Base-by-base conservation (phyloP, 2,113 vertebrate genomes). In the Passer montanus region DNA sequence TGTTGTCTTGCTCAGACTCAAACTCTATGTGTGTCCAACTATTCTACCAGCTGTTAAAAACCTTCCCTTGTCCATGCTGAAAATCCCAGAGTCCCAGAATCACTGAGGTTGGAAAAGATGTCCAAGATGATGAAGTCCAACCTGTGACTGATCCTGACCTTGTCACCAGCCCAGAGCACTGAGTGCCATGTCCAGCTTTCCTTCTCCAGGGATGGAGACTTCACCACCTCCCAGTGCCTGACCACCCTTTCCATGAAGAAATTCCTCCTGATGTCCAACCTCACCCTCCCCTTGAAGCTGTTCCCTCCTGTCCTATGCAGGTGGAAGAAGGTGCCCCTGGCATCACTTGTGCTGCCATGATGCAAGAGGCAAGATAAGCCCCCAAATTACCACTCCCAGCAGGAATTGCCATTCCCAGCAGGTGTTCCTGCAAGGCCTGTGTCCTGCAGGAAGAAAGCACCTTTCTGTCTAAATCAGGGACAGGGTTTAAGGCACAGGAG, bases 1-100 rank as follows among this genome's bases (percentile, higher is more conserved):
- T 0, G 0, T 5, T 46, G 39, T 1, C n/a, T 84, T 46, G 47
- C 70, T 78, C 74, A 52, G 27, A 18, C 13, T 52, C n/a, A 22
- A 11, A 28, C 50, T 21, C 58, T 28, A 14, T 18, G 24, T 16
- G n/a, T 20, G 15, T 44, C 49, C 53, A 55, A 5, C 39, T 17
- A 15, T 6, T 6, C 27, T 66, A 35, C 55, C 43, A 41, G 50
- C 23, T 21, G 12, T 35, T 92, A 21, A 24, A 87, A 76, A 27
- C 53, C 49, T 60, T 41, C 55, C 50, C 2, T 5, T 15, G 33
- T 26, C 56, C 13, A 6, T 2, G 13, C 17, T 23, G n/a, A 52
- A 74, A 64, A 27, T 9, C 26, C 21, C 30, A n/a, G 17, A 58
- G 19, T 37, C 18, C 8, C 44, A 46, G 53, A 44, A n/a, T 12